Evolutionary conservation across 1,140 invertebrate genomes (phyloP), one percentile per base, ranked within the genome.

Genomic region (Platyscapa corneri): DNA sequence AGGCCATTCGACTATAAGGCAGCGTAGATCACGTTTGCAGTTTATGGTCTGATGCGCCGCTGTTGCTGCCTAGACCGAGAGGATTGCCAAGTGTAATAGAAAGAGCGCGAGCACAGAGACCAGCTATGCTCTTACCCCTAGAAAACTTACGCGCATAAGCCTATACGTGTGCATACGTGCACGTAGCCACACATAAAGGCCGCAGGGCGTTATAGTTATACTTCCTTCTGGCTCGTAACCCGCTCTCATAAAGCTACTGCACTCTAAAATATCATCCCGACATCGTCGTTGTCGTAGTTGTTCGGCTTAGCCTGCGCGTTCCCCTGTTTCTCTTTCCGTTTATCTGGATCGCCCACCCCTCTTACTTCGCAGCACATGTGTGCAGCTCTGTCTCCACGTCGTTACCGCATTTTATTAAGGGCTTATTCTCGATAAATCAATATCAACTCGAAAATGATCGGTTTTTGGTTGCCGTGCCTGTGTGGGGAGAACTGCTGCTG

Each of bases 211-310:
- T 93, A 93, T 92, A 90, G 92, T 89, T 93, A 93, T 92, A 90
- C 91, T 89, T 93, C 90, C 92, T 93, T 90, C 92, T 93, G 90
- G 90, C 92, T 93, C 92, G 91, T 93, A 93, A 93, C 91, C 90
- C 90, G 89, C 89, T 90, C 90, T 92, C 92, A 93, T 93, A 93
- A 93, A 93, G 92, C 92, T 90, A 93, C 92, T 91, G 90, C 89
- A 60, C 88, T 89, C 88, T 92, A 90, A 92, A 92, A 92, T 93
- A 93, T 92, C 90, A 89, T 89, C 88, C 88, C 64, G 88, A 87
- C 34, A 64, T 60, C 49, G 34, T 42, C 70, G 49, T 32, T 49
- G 67, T 60, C 32, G 67, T 39, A 1, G n/a, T 39, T 42, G 80
- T 56, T 14, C 39, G 14, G 39, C 37, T 30, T 75, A n/a, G 75